Evolutionary conservation across 2,888 invertebrate species (phyloP), one percentile per base, ranked within the genome.

Genomic region (Neelides folsomi): DNA sequence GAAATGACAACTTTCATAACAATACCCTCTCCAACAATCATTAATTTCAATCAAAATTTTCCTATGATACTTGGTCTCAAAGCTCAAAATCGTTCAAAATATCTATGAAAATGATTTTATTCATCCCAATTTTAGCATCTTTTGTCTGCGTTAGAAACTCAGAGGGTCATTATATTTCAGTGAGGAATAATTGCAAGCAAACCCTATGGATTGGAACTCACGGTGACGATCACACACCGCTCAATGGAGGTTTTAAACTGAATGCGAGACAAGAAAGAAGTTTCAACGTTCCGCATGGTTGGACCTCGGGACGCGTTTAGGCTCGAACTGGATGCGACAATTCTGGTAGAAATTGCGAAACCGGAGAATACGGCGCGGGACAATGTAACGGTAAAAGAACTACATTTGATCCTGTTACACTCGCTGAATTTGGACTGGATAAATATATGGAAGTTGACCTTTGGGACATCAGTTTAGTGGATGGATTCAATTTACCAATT

Each of bases 391-490:
- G 59, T 16, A 71, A 73, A 7, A 73, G 74, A 51, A 71, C 66
- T 5, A 67, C 71, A 4, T 61, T 73, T 5, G 71, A 70, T 9
- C 73, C 75, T 64, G 71, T 75, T 52, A 72, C 72, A 1, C 64
- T 74, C n/a, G 68, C 67, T 47, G 71, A 71, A 12, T 66, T 61
- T 36, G 69, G 67, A 40, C 41, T 62, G 42, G 58, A 62, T 16
- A 50, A 55, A 15, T 58, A 39, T 38, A 49, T 47, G 45, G 70
- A 70, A 13, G 58, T 68, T 51, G 75, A 75, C 64, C 74, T 68
- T 63, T 76, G 75, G 63, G 75, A 75, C 59, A 67, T 76, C 46
- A 73, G 72, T 15, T 63, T 73, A 19, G 75, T 75, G 8, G 75
- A 76, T 63, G 76, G 75, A 3, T 75, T 70, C 67, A 75, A 75